Conservation (phyloP, 2,113 vertebrate species). For the Pavo muticus region DNA sequence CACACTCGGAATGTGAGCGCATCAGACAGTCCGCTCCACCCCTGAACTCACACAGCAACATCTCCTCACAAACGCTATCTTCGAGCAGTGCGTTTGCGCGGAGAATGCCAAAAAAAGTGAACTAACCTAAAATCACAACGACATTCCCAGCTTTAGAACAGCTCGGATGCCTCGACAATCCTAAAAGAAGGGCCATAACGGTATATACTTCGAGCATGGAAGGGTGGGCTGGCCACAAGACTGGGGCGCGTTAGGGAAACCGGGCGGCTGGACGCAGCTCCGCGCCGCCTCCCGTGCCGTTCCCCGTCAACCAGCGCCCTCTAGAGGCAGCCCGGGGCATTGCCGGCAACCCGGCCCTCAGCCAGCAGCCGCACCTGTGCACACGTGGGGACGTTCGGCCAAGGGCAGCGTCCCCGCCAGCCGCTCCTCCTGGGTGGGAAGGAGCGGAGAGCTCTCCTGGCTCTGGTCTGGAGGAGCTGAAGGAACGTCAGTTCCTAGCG, state of each 20-base stretch:
- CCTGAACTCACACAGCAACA: neutral
- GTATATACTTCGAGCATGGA: fast-evolving
- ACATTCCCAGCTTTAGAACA: fast-evolving
- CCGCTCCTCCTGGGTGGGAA: neutral
- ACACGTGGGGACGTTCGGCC: neutral
- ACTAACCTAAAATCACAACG: fast-evolving
- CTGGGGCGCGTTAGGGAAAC: neutral
- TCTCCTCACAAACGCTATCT: neutral
- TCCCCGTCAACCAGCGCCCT: conserved; percentile 51
- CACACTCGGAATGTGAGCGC: neutral
- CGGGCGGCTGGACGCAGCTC: fast-evolving
- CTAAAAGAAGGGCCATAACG: fast-evolving
- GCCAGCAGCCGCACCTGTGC: neutral
- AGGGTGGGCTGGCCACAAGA: fast-evolving
- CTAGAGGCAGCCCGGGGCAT: neutral
- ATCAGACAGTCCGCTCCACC: neutral
- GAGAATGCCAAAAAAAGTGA: fast-evolving
- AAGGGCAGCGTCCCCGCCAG: no score
- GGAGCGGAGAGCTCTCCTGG: fast-evolving
- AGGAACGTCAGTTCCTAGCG: fast-evolving
- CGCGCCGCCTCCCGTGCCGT: neutral
- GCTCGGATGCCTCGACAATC: fast-evolving
- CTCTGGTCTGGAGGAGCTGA: fast-evolving
- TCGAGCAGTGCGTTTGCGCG: neutral
- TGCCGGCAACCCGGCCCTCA: neutral